Base-by-base conservation (phyloP, 2,888 invertebrate genomes). In the Sisyra terminalis region DNA sequence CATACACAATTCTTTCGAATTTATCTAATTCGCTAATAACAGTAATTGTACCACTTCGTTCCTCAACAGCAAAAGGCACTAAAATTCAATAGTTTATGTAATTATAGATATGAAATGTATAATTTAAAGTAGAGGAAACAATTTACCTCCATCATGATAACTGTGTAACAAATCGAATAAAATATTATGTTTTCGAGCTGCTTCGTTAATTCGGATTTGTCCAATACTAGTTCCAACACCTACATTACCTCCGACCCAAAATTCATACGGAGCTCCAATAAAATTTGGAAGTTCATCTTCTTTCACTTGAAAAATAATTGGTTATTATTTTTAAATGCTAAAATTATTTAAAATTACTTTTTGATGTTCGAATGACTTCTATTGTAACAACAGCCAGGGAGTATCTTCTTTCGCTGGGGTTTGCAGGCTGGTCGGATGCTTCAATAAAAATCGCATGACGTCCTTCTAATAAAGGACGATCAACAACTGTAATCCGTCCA, bases 61-160 rank as follows among this genome's bases (percentile, higher is more conserved):
- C 87, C 64, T 89, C 89, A 16, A 90, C 85, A 3, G 85, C 88
- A 61, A 90, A 89, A 3, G 90, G 90, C n/a, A 88, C 88, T 82
- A 60, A 10, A 65, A 67, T 44, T 45, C 47, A 50, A 48, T 50
- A 48, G 50, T 24, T 34, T 34, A 9, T 29, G 16, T 17, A 35
- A n/a, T 44, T 3, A 40, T 40, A 44, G n/a, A 40, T 30, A 29
- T 40, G 14, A 2, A 4, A 6, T 14, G 30, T 3, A 24, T 39
- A 29, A 17, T 37, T 30, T 37, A 44, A 9, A 11, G 10, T 7
- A 32, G 47, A 54, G n/a, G n/a, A n/a, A n/a, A n/a, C 3, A 24
- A 24, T 24, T 50, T 58, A 73, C 86, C 87, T 63, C 87, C 87
- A 51, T 86, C 80, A 55, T 76, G 78, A 56, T 88, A 88, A 49